These are phyloP conservation scores for Stichodactyla mertensii DNA, from an alignment of 64 coral and sea anemone genomes.

Conservation along the genomic window DNA sequence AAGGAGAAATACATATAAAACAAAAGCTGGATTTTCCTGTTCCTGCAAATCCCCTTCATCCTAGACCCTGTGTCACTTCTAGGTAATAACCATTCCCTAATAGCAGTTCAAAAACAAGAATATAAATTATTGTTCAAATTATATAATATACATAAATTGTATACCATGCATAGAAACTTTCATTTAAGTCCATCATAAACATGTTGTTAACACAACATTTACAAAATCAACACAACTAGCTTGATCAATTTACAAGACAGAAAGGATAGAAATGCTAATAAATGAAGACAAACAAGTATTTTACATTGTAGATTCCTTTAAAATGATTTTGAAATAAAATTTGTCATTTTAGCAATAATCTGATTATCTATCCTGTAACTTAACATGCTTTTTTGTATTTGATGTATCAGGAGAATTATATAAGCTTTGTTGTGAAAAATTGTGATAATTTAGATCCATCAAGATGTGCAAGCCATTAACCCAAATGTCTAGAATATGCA, in stretches of 20 bases:
- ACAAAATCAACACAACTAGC: neutral
- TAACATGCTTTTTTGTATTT: too few relatives aligned
- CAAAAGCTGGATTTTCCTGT: too few relatives aligned
- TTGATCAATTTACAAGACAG: too few relatives aligned
- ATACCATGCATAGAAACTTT: neutral
- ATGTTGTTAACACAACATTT: neutral
- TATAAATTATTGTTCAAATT: slow-evolving; percentile 14
- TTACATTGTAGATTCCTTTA: neutral
- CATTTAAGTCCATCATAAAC: neutral
- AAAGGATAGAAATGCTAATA: too few relatives aligned
- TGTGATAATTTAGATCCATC: too few relatives aligned
- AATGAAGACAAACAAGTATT: too few relatives aligned
- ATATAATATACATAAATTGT: neutral
- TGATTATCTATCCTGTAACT: too few relatives aligned
- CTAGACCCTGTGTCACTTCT: neutral
- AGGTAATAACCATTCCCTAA: neutral
- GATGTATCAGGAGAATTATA: too few relatives aligned
- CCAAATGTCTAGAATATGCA: too few relatives aligned
- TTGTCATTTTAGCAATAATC: neutral
- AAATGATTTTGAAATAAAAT: slow-evolving; percentile 4
- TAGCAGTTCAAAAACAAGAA: neutral
- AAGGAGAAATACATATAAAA: too few relatives aligned
- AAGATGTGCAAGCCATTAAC: too few relatives aligned
- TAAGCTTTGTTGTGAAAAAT: too few relatives aligned
- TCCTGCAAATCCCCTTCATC: neutral